Conservation (phyloP, 92 coral and sea anemone genomes). For the Parazoanthus darwini region DNA sequence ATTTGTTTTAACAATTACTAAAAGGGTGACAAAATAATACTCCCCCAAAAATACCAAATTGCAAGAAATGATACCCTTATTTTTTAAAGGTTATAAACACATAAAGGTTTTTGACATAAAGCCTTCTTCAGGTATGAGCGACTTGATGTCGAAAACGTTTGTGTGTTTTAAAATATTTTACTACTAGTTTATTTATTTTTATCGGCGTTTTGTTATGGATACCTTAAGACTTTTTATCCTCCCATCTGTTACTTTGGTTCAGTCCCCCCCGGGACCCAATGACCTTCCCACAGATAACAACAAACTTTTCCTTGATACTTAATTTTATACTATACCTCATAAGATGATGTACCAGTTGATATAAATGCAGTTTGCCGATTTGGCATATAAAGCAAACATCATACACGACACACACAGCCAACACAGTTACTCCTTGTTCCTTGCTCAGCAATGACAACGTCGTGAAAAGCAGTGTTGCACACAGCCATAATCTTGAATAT, state of each 20-base stretch:
- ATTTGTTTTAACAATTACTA: too few relatives aligned
- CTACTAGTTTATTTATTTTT: too few relatives aligned
- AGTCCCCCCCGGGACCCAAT: not conserved
- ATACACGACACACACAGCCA: conserved; percentile 69
- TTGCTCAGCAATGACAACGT: conserved; percentile 68
- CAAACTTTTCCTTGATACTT: conserved; percentile 50
- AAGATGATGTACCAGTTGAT: conserved; percentile 15
- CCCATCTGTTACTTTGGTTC: not conserved
- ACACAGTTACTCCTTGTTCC: conserved; percentile 77
- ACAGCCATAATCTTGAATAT: conserved; percentile 66
- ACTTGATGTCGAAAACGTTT: too few relatives aligned
- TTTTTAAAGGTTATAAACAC: too few relatives aligned
- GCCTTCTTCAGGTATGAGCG: too few relatives aligned
- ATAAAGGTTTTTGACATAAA: too few relatives aligned
- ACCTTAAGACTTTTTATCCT: not conserved
- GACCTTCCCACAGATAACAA: not conserved
- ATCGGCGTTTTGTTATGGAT: too few relatives aligned
- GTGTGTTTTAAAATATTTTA: too few relatives aligned
- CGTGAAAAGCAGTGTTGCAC: conserved; percentile 45
- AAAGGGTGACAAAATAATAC: too few relatives aligned
- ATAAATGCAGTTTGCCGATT: conserved; percentile 25
- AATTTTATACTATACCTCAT: not conserved
- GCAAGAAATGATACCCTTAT: too few relatives aligned
- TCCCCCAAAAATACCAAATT: too few relatives aligned
- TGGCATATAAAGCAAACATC: conserved; percentile 61